Base-by-base conservation (phyloP, 2,113 vertebrate genomes). In the Leucoraja erinaceus region DNA sequence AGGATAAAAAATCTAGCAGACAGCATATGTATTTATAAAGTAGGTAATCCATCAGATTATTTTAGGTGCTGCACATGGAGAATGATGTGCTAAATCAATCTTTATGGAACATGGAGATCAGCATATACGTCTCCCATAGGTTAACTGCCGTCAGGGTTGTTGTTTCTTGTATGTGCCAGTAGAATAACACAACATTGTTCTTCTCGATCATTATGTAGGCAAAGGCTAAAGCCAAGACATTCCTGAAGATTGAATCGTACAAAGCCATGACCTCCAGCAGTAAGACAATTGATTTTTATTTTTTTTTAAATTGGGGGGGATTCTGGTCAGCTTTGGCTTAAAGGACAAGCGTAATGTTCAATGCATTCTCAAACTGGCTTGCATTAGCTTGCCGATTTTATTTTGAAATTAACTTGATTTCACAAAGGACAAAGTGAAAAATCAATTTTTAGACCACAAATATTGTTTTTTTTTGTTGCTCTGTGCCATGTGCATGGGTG, bases 131-230 rank as follows among this genome's bases (percentile, higher is more conserved):
- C n/a, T 38, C 7, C 70, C 88, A 90, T 25, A 18, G 90, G 72
- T 72, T 22, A 72, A 74, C 9, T 91, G 33, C 25, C 8, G 54
- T 72, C 22, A 91, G 8, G 33, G 66, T 11, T 25, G 16, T 90
- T 38, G 2, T 22, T 90, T 70, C 38, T 70, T 70, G 20, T 38
- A 25, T 47, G 63, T 47, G 54, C 93, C 94, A 93, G 28, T 81
- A 94, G 90, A 93, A 94, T 94, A 95, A 94, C 86, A 94, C 91
- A 95, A 94, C 94, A 94, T 95, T 93, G 93, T 94, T 94, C 94
- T 33, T 74, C 94, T 94, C 95, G 93, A 94, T 94, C 95, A 95
- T 96, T 95, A 96, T 96, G 95, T 96, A 94, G 94, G 93, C 95
- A 95, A 93, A 95, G 95, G 94, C 61, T 86, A 94, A 95, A 94